Evolutionary conservation across 2,797 vertebrate species (phyloP).

Genomic region (Luscinia luscinia): DNA sequence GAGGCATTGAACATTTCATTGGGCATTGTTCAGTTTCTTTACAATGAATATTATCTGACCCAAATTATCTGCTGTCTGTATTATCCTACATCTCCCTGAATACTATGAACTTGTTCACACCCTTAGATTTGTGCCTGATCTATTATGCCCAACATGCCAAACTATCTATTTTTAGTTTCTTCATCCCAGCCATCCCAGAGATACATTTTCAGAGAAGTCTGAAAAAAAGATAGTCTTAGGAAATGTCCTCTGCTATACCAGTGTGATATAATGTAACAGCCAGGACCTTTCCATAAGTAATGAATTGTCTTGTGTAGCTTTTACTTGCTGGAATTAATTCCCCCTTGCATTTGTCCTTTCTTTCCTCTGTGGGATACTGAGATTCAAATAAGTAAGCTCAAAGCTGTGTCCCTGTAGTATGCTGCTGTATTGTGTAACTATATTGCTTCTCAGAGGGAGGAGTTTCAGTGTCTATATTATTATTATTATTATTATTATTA

Average conservation of each 20-base stretch:
- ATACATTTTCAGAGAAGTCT: background rate
- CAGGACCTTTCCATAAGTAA: background rate
- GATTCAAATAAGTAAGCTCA: background rate
- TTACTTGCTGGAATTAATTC: background rate
- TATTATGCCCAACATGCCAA: background rate
- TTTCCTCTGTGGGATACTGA: background rate
- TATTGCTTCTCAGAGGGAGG: background rate
- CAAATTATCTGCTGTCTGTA: background rate
- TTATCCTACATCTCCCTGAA: background rate
- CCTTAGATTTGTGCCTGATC: background rate
- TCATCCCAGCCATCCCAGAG: background rate
- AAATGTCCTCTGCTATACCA: background rate
- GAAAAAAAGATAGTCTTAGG: background rate
- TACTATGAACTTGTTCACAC: background rate
- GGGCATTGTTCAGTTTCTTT: background rate
- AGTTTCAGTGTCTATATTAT: background rate
- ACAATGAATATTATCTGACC: background rate
- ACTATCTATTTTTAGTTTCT: background rate
- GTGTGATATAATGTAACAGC: background rate
- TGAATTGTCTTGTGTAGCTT: background rate
- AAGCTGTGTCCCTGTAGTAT: background rate
- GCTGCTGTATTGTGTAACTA: rapidly evolving
- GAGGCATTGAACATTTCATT: background rate
- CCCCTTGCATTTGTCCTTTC: background rate
- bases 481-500: background rate